Evolutionary conservation across 2,888 invertebrate genomes (phyloP), one percentile per base, ranked within the genome.

Genomic region (Folsomia candida): DNA sequence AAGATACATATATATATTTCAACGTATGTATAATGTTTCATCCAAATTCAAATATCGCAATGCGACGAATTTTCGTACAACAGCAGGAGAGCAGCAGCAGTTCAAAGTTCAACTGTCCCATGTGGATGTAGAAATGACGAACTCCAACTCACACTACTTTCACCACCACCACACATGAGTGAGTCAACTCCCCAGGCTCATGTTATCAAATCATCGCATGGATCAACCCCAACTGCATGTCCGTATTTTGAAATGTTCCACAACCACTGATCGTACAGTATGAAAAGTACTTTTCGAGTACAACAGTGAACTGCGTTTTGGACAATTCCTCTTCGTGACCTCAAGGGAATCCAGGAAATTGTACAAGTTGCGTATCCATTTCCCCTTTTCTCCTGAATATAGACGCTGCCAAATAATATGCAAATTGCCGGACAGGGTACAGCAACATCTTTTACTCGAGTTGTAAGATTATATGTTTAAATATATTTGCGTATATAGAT

Each of bases 121-220:
- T 37, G 37, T 37, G 37, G 14, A 37, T 37, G 37, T 37, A 37
- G 4, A 37, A 37, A 37, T 37, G 37, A 37, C 14, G 37, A 37
- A 37, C 37, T 37, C 4, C 6, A n/a, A n/a, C n/a, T n/a, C n/a
- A n/a, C n/a, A 9, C 4, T 37, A 37, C 14, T 37, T 37, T 14
- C 6, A 37, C 37, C 14, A 9, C 14, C 37, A 37, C 37, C 59
- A 59, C 25, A 3, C 20, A 59, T 59, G 25, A 22, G 26, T 59
- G 59, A 59, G 59, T 59, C 59, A 59, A 59, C 59, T 59, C 20
- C 59, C 26, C 20, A 25, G 59, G 37, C 20, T 59, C 24, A 59
- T 26, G 26, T 59, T 59, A 59, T 59, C 25, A 59, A 59, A 59
- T 59, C 59, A 59, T 59, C 59, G 37, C 37, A 37, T 37, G 37